Base-by-base conservation (phyloP, 1,140 invertebrate species). In the Lepidurus arcticus region DNA sequence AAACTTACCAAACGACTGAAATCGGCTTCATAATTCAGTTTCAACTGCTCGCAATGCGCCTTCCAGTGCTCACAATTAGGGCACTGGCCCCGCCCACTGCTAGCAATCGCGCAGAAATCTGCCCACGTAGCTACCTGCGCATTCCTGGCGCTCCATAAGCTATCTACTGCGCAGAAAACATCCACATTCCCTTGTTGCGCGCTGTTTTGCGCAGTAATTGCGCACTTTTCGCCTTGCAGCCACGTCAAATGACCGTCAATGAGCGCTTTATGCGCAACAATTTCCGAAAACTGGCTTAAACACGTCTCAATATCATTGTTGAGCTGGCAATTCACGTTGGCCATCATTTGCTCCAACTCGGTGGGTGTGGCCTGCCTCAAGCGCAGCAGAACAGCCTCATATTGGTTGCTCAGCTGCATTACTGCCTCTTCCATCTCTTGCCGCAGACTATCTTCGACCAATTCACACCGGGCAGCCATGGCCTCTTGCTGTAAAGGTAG, bases 181-280 rank as follows among this genome's bases (percentile, higher is more conserved):
- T 74, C 78, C 4, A 45, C 11, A 26, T 45, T 75, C 24, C 11
- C 24, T 13, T 47, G 13, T 16, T 74, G 43, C 11, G 34, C 34
- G n/a, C 11, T 47, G 24, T 21, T 73, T 16, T 13, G 44, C 24
- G 47, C 43, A 73, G 73, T 26, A 7, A 44, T 42, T 5, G 73
- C 80, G 11, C 75, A 74, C 53, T 82, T 81, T 7, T 83, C 82
- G 21, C 83, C 83, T 13, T 83, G 75, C 21, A 86, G 78, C 42
- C 80, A 81, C 16, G 82, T 82, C 34, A 86, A 78, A 65, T 91
- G 87, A 44, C 91, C 90, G 84, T 93, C 91, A 34, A 93, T 88
- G 44, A 93, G 85, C 47, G 91, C 91, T 83, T 93, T 92, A 79
- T 92, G 91, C 43, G 91, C 91, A 47, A 92, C 87, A 73, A 92